Base-by-base conservation (phyloP, 2,888 invertebrate species). In the Allygus modestus region DNA sequence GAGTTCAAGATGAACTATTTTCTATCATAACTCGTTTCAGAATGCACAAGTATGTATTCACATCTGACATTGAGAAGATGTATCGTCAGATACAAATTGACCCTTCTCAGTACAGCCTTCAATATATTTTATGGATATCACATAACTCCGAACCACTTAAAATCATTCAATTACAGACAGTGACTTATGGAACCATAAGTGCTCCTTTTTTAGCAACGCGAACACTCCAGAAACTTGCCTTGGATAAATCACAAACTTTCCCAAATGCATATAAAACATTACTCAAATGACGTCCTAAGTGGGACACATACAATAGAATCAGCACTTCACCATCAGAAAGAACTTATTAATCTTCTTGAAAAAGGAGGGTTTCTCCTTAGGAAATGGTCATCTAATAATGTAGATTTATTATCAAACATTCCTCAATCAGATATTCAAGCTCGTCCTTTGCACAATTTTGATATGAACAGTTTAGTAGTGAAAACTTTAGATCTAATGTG, bases 61-160 rank as follows among this genome's bases (percentile, higher is more conserved):
- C 88, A 11, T 89, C 89, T 0, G 90, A 90, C 81, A 89, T 91
- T 12, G 88, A 87, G 26, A 90, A 90, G 86, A 90, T 90, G 89
- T 90, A 89, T 83, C 86, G 89, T 0, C 89, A 89, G 85, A 88
- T 90, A 17, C 23, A 69, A 0, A 83, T 90, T 0, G 81, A 87
- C 17, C n/a, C n/a, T 23, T 58, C 77, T 23, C 84, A 84, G 28
- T 15, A 71, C n/a, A 15, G 17, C 28, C 71, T 71, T 31, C 20
- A 71, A 41, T 37, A 12, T 1, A 71, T 31, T 31, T 71, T 71
- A 9, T 71, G 71, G 71, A 71, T 1, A 31, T 37, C n/a, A 37
- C 17, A 71, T n/a, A 88, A 82, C 1, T 2, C 23, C 0, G 54
- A 54, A 9, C 54, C 54, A 54, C 1, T 54, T 15, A 54, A 54